These are phyloP conservation scores for Sylvilagus floridanus DNA, from an alignment of 2,797 vertebrate species.

Conservation along the genomic window DNA sequence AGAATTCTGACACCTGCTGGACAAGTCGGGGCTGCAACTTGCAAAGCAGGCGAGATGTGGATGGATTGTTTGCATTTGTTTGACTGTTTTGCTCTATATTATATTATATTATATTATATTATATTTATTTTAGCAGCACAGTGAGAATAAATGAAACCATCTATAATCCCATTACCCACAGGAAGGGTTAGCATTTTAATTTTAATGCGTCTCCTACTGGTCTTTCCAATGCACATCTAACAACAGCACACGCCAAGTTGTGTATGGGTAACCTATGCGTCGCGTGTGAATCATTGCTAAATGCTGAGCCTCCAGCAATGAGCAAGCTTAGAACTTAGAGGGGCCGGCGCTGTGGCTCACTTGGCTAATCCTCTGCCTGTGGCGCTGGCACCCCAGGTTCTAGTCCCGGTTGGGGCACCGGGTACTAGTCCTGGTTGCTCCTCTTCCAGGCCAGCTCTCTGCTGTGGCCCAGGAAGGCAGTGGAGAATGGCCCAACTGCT, in stretches of 20 bases:
- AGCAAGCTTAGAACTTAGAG: neutral
- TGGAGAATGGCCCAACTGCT: too few relatives aligned
- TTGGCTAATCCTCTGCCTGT: too few relatives aligned
- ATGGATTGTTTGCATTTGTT: neutral
- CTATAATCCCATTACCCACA: neutral
- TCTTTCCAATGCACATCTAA: neutral
- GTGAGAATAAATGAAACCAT: neutral
- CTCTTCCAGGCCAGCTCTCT: too few relatives aligned
- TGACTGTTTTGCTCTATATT: too few relatives aligned
- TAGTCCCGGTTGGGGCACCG: too few relatives aligned
- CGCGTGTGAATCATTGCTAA: neutral
- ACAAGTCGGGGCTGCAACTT: too few relatives aligned
- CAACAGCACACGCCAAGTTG: neutral
- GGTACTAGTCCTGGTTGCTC: too few relatives aligned
- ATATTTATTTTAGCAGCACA: neutral
- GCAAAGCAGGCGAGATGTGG: neutral
- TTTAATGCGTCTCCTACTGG: neutral
- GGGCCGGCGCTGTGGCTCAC: too few relatives aligned
- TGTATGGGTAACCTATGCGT: neutral
- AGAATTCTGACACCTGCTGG: neutral
- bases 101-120: too few relatives aligned
- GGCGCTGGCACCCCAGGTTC: too few relatives aligned
- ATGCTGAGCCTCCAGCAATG: neutral
- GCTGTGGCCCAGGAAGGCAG: too few relatives aligned
- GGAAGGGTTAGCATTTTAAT: neutral